Base-by-base conservation (phyloP, 2,797 vertebrate species). In the Sebastes cheni region DNA sequence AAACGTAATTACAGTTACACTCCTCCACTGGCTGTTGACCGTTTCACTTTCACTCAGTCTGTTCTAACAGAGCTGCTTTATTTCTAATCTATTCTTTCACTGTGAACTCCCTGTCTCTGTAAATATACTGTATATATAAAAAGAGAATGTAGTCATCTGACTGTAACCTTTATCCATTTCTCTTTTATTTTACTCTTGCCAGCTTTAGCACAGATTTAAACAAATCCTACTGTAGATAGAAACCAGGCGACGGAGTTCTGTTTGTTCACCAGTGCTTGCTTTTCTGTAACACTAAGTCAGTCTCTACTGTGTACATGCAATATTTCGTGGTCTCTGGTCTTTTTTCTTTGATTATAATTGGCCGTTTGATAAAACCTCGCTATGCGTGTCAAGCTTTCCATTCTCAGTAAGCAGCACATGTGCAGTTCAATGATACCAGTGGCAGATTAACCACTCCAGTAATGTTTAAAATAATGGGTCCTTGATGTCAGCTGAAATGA, bases 1-100 rank as follows among this genome's bases (percentile, higher is more conserved):
- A 93, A 92, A 89, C 27, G 80, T 87, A 91, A 95, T 92, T 91
- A 90, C 86, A 86, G 80, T 86, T 30, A 12, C 64, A 86, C 18
- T 54, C 14, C 32, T 68, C 20, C 23, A 54, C 46, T 27, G 65
- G 29, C 54, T 64, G 58, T 29, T 11, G 61, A 39, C n/a, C 22
- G 1, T 36, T 22, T 65, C 6, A n/a, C 30, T 9, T 16, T 73
- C 12, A 13, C 52, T 18, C 32, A 1, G 5, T 30, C 27, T 39
- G n/a, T 55, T 68, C 25, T 8, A 7, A 52, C 11, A 30, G 32
- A 59, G 42, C 25, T 30, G 13, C 22, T 67, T 64, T 55, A 34
- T 61, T 66, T 56, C 10, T 2, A 59, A 39, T 56, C 20, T 8
- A 9, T 60, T 69, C 13, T 42, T 29, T 67, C 6, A 25, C 27